Evolutionary conservation across 2,113 vertebrate species (phyloP).

Genomic region (Vulpes vulpes): DNA sequence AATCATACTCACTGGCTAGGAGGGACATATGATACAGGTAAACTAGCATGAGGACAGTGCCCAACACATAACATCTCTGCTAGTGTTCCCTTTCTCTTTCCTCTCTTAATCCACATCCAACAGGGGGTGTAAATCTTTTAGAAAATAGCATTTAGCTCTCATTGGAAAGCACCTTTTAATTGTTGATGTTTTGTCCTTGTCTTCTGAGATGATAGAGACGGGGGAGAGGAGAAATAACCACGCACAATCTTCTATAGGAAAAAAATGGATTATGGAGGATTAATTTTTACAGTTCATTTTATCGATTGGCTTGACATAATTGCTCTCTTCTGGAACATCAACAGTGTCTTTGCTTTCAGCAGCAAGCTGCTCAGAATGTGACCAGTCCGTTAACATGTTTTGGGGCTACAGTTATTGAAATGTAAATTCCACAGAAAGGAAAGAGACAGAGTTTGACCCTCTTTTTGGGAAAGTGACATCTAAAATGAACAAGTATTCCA

Average conservation of each 20-base stretch:
- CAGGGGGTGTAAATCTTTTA: neutral
- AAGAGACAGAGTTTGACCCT: neutral
- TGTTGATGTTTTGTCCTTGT: slow-evolving; percentile 38
- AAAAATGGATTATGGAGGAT: slow-evolving; percentile 63
- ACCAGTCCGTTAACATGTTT: neutral
- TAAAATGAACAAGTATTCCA: slow-evolving; percentile 34
- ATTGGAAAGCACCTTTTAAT: neutral
- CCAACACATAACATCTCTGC: neutral
- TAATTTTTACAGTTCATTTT: slow-evolving; percentile 73
- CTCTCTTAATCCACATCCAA: neutral
- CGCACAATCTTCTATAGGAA: slow-evolving; percentile 45
- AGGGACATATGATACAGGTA: neutral
- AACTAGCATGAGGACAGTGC: neutral
- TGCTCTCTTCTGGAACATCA: slow-evolving; percentile 43
- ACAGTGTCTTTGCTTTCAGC: slow-evolving; percentile 65
- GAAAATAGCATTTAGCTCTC: neutral
- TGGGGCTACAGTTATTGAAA: slow-evolving; percentile 51
- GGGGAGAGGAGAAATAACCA: slow-evolving; percentile 47
- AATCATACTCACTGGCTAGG: neutral
- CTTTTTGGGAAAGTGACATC: slow-evolving; percentile 5
- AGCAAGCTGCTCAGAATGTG: slow-evolving; percentile 59
- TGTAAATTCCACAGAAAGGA: slow-evolving; percentile 59
- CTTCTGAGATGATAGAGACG: neutral
- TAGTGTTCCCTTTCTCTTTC: neutral
- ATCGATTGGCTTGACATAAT: slow-evolving; percentile 60